Percentiles rank a stretch among this genome's conserved stretches.
Conservation (phyloP, 2,797 vertebrate genomes). For the Phoxinus dragarum region DNA sequence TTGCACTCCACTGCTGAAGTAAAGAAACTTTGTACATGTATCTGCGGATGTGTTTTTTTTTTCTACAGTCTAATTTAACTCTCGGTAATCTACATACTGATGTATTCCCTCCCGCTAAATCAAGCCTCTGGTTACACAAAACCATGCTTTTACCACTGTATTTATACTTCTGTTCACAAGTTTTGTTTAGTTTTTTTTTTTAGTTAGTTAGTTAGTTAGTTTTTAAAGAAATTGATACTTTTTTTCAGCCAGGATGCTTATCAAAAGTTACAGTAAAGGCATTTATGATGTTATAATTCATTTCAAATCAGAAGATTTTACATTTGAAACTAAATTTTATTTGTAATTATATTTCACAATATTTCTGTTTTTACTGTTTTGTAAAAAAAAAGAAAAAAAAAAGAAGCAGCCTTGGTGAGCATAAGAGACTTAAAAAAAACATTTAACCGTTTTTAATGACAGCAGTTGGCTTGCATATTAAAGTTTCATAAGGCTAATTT, state of each 20-base stretch:
- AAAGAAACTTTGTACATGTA: constrained; percentile 33
- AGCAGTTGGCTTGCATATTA: background rate
- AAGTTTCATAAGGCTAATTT: background rate
- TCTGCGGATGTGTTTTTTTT: background rate
- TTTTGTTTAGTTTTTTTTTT: background rate
- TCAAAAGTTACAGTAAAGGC: background rate
- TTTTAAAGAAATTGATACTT: background rate
- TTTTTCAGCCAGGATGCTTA: background rate
- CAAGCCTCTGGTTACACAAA: background rate
- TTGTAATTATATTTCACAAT: background rate
- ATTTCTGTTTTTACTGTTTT: background rate
- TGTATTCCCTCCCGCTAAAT: no score
- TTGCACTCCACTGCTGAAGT: constrained; percentile 37
- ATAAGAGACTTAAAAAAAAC: background rate
- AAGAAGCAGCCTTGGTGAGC: background rate
- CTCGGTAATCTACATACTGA: background rate
- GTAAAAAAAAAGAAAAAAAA: background rate
- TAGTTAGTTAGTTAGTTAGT: background rate
- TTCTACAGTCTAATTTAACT: background rate
- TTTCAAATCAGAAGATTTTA: background rate
- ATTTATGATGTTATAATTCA: background rate
- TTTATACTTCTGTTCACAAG: no score
- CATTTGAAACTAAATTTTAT: background rate
- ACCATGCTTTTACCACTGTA: background rate
- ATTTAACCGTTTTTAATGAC: background rate